Evolutionary conservation across 2,797 vertebrate genomes (phyloP).

Genomic region (Danio choprae): DNA sequence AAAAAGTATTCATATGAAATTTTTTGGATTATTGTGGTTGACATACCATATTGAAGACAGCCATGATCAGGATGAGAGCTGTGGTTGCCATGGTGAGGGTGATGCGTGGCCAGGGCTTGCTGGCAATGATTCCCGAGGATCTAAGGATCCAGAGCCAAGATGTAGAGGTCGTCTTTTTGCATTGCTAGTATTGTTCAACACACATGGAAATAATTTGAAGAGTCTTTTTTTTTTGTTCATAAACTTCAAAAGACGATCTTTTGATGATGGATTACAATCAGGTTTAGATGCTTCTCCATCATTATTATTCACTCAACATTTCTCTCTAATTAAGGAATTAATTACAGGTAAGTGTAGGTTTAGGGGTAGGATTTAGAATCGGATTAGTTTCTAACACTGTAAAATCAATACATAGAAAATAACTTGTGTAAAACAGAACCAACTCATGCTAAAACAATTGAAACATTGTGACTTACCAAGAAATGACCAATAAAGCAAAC

Average conservation of each 20-base stretch:
- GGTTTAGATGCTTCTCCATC: no score
- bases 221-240: background rate
- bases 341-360: no score
- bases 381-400: no score
- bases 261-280: no score
- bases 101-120: conserved; percentile 91
- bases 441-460: background rate
- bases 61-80: conserved; percentile 91
- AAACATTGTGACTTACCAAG: conserved; percentile 81
- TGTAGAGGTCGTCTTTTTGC: conserved; percentile 87
- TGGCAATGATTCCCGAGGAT: conserved; percentile 91
- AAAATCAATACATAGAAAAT: background rate
- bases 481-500: conserved; percentile 94
- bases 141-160: conserved; percentile 87
- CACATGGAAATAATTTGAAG: background rate
- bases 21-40: background rate
- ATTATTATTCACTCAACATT: no score
- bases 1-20: conserved; percentile 13
- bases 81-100: conserved; percentile 91
- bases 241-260: background rate
- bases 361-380: no score
- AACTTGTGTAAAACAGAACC: background rate
- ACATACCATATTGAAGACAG: conserved; percentile 97
- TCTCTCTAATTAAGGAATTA: no score
- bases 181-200: conserved; percentile 77